A percentile compares a stretch with the other conserved stretches of the same genome.
These are phyloP conservation scores for Chaetorhynchus papuensis DNA, from an alignment of 2,113 vertebrate genomes.

Conservation along the genomic window DNA sequence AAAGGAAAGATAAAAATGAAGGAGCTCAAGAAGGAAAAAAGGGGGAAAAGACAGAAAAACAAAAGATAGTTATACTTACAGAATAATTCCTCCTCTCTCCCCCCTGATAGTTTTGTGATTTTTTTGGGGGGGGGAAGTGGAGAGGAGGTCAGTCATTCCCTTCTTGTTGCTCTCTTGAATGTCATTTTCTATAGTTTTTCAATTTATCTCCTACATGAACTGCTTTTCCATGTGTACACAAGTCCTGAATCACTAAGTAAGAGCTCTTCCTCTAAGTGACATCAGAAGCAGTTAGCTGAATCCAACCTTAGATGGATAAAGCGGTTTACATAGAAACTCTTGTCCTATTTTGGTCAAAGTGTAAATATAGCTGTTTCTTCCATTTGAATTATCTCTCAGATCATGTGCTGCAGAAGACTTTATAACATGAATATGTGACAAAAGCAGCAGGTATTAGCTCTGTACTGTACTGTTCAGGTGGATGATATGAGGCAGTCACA, in stretches of 20 bases:
- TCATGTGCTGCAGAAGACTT: not conserved
- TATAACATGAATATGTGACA: not conserved
- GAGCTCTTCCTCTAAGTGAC: not conserved
- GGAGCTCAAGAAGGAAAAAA: not conserved
- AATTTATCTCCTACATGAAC: not conserved
- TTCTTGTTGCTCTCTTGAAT: not conserved
- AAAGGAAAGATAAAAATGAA: not conserved
- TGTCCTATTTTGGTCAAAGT: not conserved
- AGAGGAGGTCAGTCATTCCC: not conserved
- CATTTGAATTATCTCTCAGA: not conserved
- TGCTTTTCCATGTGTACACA: not conserved
- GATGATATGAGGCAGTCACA: not conserved
- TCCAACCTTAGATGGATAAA: not conserved
- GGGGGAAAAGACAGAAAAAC: not conserved
- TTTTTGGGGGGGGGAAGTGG: fast-evolving
- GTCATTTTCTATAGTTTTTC: not conserved
- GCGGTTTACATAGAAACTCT: not conserved
- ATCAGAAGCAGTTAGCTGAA: not conserved
- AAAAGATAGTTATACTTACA: not conserved
- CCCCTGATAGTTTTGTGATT: not conserved
- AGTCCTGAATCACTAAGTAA: not conserved
- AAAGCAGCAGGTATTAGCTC: not conserved
- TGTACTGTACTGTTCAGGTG: not conserved
- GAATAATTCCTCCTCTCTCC: not conserved
- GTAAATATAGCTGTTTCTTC: not conserved